A percentile compares a stretch with the other conserved stretches of the same genome.
Conservation (phyloP, 2,888 invertebrate species). For the Dyspetes luteomarginatus region DNA sequence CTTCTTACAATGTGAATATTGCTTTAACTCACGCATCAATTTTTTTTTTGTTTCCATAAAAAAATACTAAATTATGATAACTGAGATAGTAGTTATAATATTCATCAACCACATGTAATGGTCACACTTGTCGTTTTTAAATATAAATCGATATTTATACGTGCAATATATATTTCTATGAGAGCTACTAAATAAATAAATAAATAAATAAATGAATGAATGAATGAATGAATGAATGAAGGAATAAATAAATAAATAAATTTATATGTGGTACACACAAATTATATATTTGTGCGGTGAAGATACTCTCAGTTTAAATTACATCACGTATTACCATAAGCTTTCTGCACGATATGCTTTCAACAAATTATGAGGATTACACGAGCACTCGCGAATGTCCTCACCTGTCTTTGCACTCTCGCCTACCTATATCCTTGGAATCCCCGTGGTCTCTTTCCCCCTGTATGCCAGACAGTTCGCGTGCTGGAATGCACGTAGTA, state of each 20-base stretch:
- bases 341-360: conserved; percentile 18
- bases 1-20: no score
- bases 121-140: no score
- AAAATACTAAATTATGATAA: no score
- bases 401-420: conserved; percentile 34
- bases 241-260: no score
- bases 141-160: no score
- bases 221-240: not conserved
- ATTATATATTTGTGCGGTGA: no score
- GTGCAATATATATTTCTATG: no score
- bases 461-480: conserved; percentile 17
- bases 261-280: not conserved
- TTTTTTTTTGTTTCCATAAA: no score
- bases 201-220: no score
- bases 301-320: not conserved
- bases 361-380: conserved; percentile 27
- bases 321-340: conserved; percentile 6
- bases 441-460: conserved; percentile 16
- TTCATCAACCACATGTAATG: no score
- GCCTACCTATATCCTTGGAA: conserved; percentile 6
- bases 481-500: conserved; percentile 46
- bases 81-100: no score
- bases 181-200: not conserved
- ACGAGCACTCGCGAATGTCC: conserved; percentile 22
- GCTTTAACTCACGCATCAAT: no score